Base-by-base conservation (phyloP, 2,797 vertebrate species). In the Neoniphon sammara region DNA sequence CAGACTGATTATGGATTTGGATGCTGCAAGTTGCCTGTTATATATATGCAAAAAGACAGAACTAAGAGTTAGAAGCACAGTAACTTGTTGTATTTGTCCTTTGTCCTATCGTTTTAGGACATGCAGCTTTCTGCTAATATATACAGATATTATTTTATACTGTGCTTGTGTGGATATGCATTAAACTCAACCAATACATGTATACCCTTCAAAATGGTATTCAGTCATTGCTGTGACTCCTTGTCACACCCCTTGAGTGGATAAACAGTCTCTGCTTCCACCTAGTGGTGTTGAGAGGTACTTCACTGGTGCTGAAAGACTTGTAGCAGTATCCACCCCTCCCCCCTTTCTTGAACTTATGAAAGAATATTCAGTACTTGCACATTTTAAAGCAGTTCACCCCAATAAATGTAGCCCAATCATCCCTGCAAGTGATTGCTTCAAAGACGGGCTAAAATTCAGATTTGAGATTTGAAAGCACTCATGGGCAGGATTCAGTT, bases 221-320 rank as follows among this genome's bases (percentile, higher is more conserved):
- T 70, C 74, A 68, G 80, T 87, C 79, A 80, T 77, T 85, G 89
- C 79, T 75, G 50, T 80, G 85, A 89, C 90, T 88, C 80, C 57
- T 66, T 89, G 91, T 87, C 67, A 15, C 65, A n/a, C 14, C 18
- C 46, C 11, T 44, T 5, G 7, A 80, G 61, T 70, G 20, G 74
- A 87, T 42, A 20, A 52, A 49, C 84, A 85, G 92, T 93, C 90
- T 92, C 77, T 94, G 91, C 84, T 89, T 90, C 92, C 94, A 86
- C 71, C 92, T 85, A 80, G 64, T 84, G 93, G 86, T 61, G 44
- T 2, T n/a, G 1, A 46, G 49, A 15, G 5, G 56, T 15, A 5
- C 68, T 34, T 53, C 14, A 36, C 50, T 49, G 31, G 2, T 77
- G 63, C 66, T 50, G 7, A 60, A 25, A 71, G 54, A 80, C 68